A percentile compares a stretch with the other conserved stretches of the same genome.
phyloP scores from a whole-genome alignment of 37 sponge, comb jelly and placozoan species.

The Aphrocallistes beatrix region DNA sequence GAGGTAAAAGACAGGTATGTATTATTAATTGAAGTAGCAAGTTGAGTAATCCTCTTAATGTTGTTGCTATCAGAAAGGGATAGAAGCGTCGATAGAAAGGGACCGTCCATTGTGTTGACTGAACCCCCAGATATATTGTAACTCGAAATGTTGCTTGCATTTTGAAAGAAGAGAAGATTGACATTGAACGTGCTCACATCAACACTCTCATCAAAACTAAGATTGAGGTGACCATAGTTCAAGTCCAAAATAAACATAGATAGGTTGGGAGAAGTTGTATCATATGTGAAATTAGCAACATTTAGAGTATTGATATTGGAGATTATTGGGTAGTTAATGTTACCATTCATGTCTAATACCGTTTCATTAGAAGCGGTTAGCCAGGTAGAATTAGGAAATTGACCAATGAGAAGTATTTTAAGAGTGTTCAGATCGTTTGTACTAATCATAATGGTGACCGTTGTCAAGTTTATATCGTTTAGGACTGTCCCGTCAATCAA shows the following conservation, averaged over 20 bases:
- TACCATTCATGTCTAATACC: conserved; percentile 60
- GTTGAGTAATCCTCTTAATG: conserved; percentile 52
- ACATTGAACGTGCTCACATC: conserved; percentile 43
- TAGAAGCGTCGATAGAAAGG: conserved; percentile 47
- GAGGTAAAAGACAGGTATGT: conserved; percentile 40
- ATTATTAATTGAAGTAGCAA: conserved; percentile 41
- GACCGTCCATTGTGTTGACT: conserved; percentile 21
- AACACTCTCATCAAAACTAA: conserved; percentile 74
- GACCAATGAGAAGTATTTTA: conserved; percentile 60
- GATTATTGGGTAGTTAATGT: conserved; percentile 33
- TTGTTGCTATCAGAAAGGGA: conserved; percentile 62
- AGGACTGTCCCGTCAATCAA: conserved; percentile 47
- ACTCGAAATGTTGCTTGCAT: conserved; percentile 3
- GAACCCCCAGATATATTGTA: conserved; percentile 50
- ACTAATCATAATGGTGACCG: conserved; percentile 39
- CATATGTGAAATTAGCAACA: conserved; percentile 31
- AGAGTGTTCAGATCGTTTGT: conserved; percentile 47
- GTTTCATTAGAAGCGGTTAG: conserved; percentile 40
- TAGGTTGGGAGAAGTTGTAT: conserved; percentile 42
- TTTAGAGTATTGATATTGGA: conserved; percentile 29
- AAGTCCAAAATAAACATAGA: conserved; percentile 56
- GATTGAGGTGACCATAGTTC: conserved; percentile 43
- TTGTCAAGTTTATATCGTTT: conserved; percentile 33
- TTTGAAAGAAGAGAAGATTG: conserved; percentile 35
- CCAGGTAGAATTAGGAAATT: conserved; percentile 26